A percentile compares a stretch with the other conserved stretches of the same genome.
Conservation (phyloP, 2,888 invertebrate genomes). For the Pollenia griseotomentosa region DNA sequence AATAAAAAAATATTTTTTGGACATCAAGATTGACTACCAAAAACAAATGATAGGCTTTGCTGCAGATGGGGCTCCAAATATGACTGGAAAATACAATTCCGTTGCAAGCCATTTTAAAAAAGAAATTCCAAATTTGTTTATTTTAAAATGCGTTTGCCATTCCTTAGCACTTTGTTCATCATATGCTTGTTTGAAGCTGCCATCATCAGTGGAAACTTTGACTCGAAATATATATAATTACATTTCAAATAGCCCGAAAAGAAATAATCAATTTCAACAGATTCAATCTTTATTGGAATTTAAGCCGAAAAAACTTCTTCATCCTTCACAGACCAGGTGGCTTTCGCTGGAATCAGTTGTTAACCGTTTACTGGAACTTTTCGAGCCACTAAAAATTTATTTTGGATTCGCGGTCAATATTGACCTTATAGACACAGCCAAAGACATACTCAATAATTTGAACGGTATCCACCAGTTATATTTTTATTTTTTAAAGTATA, state of each 20-base stretch:
- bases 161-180: no score
- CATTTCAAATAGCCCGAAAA: neutral
- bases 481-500: constrained; percentile 18
- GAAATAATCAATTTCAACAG: constrained; percentile 2
- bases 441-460: constrained; percentile 11
- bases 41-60: no score
- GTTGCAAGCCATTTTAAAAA: neutral
- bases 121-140: neutral
- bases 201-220: neutral
- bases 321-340: no score
- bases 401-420: constrained; percentile 31
- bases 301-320: neutral
- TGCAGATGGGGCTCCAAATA: no score
- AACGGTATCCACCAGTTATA: neutral
- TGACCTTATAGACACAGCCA: constrained; percentile 3
- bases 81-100: no score
- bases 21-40: no score
- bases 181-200: neutral
- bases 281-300: constrained; percentile 8
- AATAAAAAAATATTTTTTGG: no score
- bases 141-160: no score
- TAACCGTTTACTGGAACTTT: constrained; percentile 7
- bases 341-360: constrained; percentile 5
- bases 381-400: constrained; percentile 21
- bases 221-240: no score